These are phyloP conservation scores for Onychorhynchus coronatus DNA, from an alignment of 2,113 vertebrate genomes.

Conservation along the genomic window DNA sequence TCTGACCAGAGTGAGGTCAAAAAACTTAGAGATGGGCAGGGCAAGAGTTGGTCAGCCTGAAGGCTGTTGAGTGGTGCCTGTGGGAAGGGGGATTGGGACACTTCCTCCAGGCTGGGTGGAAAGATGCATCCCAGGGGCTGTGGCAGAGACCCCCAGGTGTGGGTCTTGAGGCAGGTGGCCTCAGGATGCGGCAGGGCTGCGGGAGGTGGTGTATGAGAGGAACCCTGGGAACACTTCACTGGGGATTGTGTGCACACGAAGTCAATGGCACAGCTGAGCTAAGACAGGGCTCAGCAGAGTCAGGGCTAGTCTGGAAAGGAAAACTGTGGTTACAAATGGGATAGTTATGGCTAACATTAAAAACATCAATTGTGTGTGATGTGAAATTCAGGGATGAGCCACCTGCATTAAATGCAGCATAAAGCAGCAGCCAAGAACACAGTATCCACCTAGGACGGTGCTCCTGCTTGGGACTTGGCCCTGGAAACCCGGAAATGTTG, in stretches of 20 bases:
- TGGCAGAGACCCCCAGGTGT: rapidly evolving
- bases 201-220: rapidly evolving
- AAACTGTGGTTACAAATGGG: background rate
- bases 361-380: background rate
- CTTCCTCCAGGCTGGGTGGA: background rate
- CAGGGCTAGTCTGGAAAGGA: background rate
- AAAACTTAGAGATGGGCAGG: background rate
- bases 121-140: rapidly evolving
- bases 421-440: background rate
- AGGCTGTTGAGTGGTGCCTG: rapidly evolving
- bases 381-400: background rate
- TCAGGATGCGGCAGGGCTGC: background rate
- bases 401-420: background rate
- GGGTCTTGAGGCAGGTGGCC: background rate
- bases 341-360: background rate
- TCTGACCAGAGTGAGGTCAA: background rate
- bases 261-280: rapidly evolving
- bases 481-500: background rate
- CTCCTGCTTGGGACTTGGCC: background rate
- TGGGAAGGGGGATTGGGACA: rapidly evolving
- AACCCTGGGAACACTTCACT: background rate
- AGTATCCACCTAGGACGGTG: rapidly evolving
- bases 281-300: background rate
- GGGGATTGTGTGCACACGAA: background rate
- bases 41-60: background rate